A percentile compares a stretch with the other conserved stretches of the same genome.
These are phyloP conservation scores for Bufotes viridis DNA, from an alignment of 2,797 vertebrate species.

Conservation along the genomic window DNA sequence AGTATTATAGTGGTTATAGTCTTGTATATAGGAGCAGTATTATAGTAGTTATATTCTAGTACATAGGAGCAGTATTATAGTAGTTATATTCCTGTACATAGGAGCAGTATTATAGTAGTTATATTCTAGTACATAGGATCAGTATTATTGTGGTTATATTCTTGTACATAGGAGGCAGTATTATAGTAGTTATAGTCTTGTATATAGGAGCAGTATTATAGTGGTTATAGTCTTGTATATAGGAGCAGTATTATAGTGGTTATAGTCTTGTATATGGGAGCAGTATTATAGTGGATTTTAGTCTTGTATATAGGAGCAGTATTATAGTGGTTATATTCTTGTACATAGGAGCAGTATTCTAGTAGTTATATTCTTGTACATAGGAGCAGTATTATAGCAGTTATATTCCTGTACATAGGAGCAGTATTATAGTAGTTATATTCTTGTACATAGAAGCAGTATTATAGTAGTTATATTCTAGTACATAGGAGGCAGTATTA, in stretches of 20 bases:
- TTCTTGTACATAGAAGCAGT: neutral
- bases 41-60: neutral
- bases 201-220: neutral
- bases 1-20: neutral
- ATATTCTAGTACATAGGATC: neutral
- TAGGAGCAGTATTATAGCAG: too few relatives aligned
- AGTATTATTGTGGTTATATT: neutral
- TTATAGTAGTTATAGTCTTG: neutral
- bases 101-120: constrained; percentile 1
- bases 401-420: neutral
- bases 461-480: neutral
- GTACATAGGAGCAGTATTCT: neutral
- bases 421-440: neutral
- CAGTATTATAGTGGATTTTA: neutral
- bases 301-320: neutral
- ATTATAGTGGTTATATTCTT: neutral
- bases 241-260: neutral
- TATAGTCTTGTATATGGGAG: neutral
- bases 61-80: neutral
- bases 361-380: neutral
- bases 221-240: neutral
- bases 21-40: neutral
- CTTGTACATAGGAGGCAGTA: neutral
- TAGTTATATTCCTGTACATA: neutral
- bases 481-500: neutral